Evolutionary conservation across 2,113 vertebrate species (phyloP).

Genomic region (Antechinus flavipes): DNA sequence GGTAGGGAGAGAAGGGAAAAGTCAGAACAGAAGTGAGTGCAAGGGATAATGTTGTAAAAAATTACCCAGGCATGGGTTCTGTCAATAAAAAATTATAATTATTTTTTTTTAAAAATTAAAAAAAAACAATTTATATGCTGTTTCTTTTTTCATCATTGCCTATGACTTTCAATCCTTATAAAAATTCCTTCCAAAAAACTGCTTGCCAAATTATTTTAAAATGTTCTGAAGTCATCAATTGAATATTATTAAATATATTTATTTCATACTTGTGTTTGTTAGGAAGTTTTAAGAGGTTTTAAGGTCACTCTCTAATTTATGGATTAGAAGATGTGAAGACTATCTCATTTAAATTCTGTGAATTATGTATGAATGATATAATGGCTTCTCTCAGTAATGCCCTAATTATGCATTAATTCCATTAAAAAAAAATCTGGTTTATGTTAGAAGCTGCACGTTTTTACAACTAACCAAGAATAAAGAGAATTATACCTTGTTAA

Average conservation of each 20-base stretch:
- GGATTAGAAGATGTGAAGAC: conserved; percentile 42
- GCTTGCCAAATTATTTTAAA: conserved; percentile 24
- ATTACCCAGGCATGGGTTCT: too few relatives aligned
- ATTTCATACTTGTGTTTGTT: conserved; percentile 47
- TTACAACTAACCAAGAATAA: conserved; percentile 17
- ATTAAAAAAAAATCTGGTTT: conserved; percentile 48
- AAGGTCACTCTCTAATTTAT: conserved; percentile 71
- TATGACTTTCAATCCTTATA: not conserved
- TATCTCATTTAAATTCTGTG: conserved; percentile 70
- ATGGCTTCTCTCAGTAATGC: conserved; percentile 48
- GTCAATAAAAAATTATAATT: too few relatives aligned
- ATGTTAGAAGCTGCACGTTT: conserved; percentile 32
- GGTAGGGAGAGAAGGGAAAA: too few relatives aligned
- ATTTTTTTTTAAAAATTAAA: too few relatives aligned
- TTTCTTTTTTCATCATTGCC: not conserved
- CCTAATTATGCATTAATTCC: conserved; percentile 55
- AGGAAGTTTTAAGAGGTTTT: conserved; percentile 31
- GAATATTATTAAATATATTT: conserved; percentile 64
- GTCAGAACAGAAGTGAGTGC: too few relatives aligned
- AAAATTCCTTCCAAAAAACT: not conserved
- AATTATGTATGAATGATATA: conserved; percentile 69
- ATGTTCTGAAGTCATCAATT: conserved; percentile 2
- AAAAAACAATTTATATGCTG: not conserved
- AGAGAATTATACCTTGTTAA: conserved; percentile 38
- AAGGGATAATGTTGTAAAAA: too few relatives aligned